These are phyloP conservation scores for Eristalis pertinax DNA, from an alignment of 2,888 invertebrate species.

Conservation along the genomic window DNA sequence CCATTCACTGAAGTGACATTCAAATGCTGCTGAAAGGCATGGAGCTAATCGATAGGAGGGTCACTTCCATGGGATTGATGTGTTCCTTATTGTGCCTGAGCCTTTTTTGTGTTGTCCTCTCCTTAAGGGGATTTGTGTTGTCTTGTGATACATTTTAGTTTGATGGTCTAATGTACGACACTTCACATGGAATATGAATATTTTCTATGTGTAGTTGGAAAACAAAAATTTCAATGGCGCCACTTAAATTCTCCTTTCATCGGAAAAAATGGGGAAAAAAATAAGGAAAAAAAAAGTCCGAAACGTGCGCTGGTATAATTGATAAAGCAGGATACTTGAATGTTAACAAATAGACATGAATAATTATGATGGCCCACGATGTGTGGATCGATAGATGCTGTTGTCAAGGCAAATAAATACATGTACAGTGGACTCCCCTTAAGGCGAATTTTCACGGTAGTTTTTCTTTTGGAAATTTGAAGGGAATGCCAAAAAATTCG, in stretches of 20 bases:
- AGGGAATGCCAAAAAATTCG: too few relatives aligned
- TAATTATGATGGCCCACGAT: too few relatives aligned
- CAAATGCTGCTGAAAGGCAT: background rate
- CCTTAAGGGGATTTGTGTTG: background rate
- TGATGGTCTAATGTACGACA: too few relatives aligned
- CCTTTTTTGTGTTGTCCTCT: background rate
- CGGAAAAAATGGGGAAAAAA: too few relatives aligned
- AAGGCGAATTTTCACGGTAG: too few relatives aligned
- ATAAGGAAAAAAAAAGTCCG: background rate
- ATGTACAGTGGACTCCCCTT: too few relatives aligned
- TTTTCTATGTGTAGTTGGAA: background rate
- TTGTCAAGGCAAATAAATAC: too few relatives aligned
- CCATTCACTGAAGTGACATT: conserved; percentile 10
- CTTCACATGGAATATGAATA: background rate
- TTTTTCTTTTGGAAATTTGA: too few relatives aligned
- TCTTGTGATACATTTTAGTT: too few relatives aligned
- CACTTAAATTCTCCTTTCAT: conserved; percentile 17
- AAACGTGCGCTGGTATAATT: conserved; percentile 13
- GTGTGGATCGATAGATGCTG: too few relatives aligned
- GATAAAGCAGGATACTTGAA: conserved; percentile 13
- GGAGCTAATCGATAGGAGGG: conserved; percentile 36
- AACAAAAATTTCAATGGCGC: conserved; percentile 21
- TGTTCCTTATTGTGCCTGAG: background rate
- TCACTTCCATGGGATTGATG: background rate
- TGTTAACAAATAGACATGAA: background rate